These are phyloP conservation scores for Salticus scenicus DNA, from an alignment of 2,888 invertebrate species.

Conservation along the genomic window DNA sequence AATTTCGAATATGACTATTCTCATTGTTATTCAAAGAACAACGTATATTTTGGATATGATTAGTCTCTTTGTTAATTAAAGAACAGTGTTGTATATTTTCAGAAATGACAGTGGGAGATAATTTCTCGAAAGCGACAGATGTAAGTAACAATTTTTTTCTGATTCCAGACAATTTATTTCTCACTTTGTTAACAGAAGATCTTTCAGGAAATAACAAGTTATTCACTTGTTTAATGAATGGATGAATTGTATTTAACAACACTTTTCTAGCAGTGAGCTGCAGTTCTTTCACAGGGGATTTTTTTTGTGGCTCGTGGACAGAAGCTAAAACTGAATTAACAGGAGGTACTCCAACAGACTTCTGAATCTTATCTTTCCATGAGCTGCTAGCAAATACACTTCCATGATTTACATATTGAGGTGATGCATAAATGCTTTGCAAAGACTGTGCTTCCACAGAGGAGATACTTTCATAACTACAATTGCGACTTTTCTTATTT, in stretches of 20 bases:
- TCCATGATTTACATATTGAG: background rate
- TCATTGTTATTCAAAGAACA: too few relatives aligned
- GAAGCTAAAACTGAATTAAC: slow-evolving; percentile 14
- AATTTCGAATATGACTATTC: background rate
- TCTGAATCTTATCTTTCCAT: slow-evolving; percentile 11
- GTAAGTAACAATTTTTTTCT: background rate
- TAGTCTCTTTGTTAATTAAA: too few relatives aligned
- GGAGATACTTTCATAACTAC: background rate
- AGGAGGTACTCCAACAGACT: background rate
- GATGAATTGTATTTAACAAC: slow-evolving; percentile 23
- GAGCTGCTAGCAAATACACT: background rate
- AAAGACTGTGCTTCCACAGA: background rate
- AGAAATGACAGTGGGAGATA: too few relatives aligned
- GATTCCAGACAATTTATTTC: slow-evolving; percentile 3
- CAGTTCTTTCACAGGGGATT: background rate
- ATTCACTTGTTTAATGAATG: background rate
- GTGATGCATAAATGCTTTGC: background rate
- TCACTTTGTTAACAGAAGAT: slow-evolving; percentile 3
- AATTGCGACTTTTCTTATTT: background rate
- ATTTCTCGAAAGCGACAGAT: background rate
- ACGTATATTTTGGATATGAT: too few relatives aligned
- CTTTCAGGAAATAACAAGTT: slow-evolving; percentile 15
- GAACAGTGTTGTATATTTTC: too few relatives aligned
- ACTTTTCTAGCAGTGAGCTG: background rate
- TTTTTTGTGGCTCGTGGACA: background rate